Conservation (phyloP, 1,140 invertebrate species). For the Sipha flava region DNA sequence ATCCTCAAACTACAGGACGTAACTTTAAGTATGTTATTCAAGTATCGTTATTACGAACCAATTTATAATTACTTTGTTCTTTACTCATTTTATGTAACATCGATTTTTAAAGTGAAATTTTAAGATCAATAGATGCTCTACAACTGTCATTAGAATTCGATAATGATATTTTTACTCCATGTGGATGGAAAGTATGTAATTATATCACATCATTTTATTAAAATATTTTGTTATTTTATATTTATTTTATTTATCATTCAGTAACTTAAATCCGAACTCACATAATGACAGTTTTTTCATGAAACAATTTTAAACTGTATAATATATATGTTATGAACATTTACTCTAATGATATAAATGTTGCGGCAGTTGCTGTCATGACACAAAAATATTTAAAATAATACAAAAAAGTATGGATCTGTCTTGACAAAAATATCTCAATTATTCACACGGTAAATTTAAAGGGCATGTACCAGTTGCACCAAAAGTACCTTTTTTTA, state of each 20-base stretch:
- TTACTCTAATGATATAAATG: neutral
- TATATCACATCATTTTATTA: neutral
- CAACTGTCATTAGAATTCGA: neutral
- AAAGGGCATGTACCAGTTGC: no score
- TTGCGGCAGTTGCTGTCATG: neutral
- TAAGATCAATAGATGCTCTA: conserved; percentile 8
- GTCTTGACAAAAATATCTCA: no score
- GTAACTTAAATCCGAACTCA: neutral
- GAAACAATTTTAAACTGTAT: neutral
- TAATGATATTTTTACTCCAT: neutral
- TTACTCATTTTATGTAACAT: neutral
- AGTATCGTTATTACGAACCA: no score
- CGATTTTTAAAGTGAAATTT: neutral
- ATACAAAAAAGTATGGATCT: no score
- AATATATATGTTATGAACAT: neutral
- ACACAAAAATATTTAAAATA: neutral
- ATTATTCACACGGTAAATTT: no score
- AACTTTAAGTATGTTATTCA: neutral
- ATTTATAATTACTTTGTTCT: no score
- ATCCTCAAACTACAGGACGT: conserved; percentile 12
- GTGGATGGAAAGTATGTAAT: neutral
- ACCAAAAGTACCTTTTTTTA: no score
- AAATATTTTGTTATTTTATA: neutral
- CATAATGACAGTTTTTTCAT: neutral
- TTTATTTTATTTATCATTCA: neutral